Base-by-base conservation (phyloP, 2,113 vertebrate genomes). In the Paratilapia polleni region DNA sequence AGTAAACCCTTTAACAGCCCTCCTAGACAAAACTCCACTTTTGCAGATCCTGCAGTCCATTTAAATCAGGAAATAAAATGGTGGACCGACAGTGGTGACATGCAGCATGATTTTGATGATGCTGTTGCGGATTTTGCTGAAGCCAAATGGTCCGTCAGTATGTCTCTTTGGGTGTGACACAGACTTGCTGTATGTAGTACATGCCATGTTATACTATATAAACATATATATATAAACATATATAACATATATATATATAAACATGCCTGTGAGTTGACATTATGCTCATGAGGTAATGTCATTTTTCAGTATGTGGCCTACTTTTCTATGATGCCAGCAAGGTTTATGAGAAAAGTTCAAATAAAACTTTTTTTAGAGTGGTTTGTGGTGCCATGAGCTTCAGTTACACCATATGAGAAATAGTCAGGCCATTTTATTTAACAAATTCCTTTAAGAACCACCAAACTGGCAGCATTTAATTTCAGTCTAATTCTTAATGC, bases 1-100 rank as follows among this genome's bases (percentile, higher is more conserved):
- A 79, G 64, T 89, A 83, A 91, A 89, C 41, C 17, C 77, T 90
- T 88, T 82, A 59, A 80, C 62, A 26, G 75, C 86, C 54, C 22
- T 80, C 41, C 64, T 76, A 77, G 73, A 78, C 19, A 36, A 56
- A 52, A 22, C 49, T 70, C 49, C 85, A 59, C 66, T 80, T 52
- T 47, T 22, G 36, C 20, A 70, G 76, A 79, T 81, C 60, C 17
- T 82, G 38, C 62, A 20, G 11, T 61, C 82, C 57, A 1, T 74
- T 88, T 61, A 80, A 64, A 81, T 59, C 38, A 17, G 22, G 20
- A 75, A 77, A 77, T 76, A 73, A 76, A 84, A 88, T 28, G 80
- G 59, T 75, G 43, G n/a, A 15, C 10, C 73, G 64, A 74, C 49
- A 20, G 56, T 4, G 19, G 14, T 3, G 57, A 56, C 20, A 34